Evolutionary conservation across 2,888 invertebrate species (phyloP).

Genomic region (Selenia dentaria): DNA sequence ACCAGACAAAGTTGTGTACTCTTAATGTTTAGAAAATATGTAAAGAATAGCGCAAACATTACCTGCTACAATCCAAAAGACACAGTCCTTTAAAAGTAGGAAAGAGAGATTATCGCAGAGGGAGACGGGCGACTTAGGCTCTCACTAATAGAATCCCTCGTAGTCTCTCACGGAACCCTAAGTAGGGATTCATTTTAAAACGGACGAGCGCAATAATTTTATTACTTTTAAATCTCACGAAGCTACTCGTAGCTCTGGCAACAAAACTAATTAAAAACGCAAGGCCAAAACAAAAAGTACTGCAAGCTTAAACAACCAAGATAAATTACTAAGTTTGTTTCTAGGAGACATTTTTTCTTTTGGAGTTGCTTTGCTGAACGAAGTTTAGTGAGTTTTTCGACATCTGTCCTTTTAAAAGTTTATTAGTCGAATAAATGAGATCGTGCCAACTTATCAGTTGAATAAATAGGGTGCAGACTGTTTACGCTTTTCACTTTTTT

Average conservation of each 20-base stretch:
- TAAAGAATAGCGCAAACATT: too few relatives aligned
- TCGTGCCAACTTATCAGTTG: slow-evolving; percentile 11
- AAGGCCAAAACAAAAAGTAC: slow-evolving; percentile 56
- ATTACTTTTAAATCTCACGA: slow-evolving; percentile 60
- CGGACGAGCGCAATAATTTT: slow-evolving; percentile 42
- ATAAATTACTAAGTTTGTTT: slow-evolving; percentile 71
- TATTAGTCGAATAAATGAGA: slow-evolving; percentile 20
- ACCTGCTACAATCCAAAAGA: too few relatives aligned
- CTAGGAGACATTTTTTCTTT: slow-evolving; percentile 45
- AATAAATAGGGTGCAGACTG: slow-evolving; percentile 1
- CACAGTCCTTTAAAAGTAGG: too few relatives aligned
- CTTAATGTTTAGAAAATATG: too few relatives aligned
- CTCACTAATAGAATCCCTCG: too few relatives aligned
- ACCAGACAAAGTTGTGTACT: too few relatives aligned
- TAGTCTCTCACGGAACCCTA: too few relatives aligned
- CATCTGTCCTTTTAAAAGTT: slow-evolving; percentile 26
- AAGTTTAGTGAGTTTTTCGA: slow-evolving; percentile 30
- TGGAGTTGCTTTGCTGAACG: slow-evolving; percentile 28
- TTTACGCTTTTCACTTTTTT: slow-evolving; percentile 2
- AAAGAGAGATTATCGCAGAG: too few relatives aligned
- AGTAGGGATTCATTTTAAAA: slow-evolving; percentile 15
- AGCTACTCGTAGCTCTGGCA: slow-evolving; percentile 44
- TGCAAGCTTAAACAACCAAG: slow-evolving; percentile 60
- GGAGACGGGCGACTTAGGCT: too few relatives aligned
- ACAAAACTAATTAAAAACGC: slow-evolving; percentile 71